phyloP scores from a whole-genome alignment of 1,140 invertebrate species.

The Paralvinella palmiformis region DNA sequence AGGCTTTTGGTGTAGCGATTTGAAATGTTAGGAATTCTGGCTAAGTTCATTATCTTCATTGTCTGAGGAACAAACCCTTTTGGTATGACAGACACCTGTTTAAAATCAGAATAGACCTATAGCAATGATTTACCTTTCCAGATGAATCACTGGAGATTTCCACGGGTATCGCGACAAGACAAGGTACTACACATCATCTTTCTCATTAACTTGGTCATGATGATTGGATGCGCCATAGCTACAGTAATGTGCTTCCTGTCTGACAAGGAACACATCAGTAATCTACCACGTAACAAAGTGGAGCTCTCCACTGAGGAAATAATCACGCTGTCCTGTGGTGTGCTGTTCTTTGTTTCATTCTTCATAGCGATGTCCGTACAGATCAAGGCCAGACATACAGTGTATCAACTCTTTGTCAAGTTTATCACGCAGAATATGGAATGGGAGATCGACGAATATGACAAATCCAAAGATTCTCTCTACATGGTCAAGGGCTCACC shows the following conservation, averaged over 20 bases:
- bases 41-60: not conserved
- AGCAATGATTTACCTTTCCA: constrained; percentile 31
- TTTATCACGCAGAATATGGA: constrained; percentile 54
- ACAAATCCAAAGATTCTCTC: constrained; percentile 36
- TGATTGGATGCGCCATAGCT: constrained; percentile 53
- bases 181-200: constrained; percentile 54
- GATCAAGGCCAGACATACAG: constrained; percentile 54
- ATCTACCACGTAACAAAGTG: constrained; percentile 34
- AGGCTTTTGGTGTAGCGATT: not conserved
- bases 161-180: constrained; percentile 50
- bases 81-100: not conserved
- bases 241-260: constrained; percentile 55
- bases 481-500: constrained; percentile 2
- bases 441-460: constrained; percentile 55
- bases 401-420: constrained; percentile 52
- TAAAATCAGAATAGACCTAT: constrained; percentile 20
- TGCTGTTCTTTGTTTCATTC: constrained; percentile 56
- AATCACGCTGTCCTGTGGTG: constrained; percentile 54
- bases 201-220: constrained; percentile 50
- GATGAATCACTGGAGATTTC: constrained; percentile 52
- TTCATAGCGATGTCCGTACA: constrained; percentile 58
- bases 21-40: not conserved
- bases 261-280: constrained; percentile 46
- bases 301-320: constrained; percentile 53
- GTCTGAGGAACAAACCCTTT: not conserved